Evolutionary conservation across 2,113 vertebrate species (phyloP).

Genomic region (Tetraodon nigroviridis): DNA sequence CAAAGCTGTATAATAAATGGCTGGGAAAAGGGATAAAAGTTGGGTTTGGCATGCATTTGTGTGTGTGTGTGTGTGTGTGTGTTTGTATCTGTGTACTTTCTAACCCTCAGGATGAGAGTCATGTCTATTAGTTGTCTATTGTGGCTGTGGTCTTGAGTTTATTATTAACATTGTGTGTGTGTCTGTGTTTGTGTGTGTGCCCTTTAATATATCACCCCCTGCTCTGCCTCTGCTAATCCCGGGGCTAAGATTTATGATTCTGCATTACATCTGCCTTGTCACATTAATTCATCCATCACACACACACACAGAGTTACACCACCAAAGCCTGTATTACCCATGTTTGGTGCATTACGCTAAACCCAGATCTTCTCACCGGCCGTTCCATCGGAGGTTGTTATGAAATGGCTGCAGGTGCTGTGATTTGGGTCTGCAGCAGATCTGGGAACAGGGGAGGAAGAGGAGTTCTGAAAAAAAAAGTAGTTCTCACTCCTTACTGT

Average conservation of each 20-base stretch:
- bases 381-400: slow-evolving; percentile 28
- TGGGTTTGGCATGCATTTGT: slow-evolving; percentile 21
- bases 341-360: slow-evolving; percentile 30
- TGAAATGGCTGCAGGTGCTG: slow-evolving; percentile 30
- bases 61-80: not conserved
- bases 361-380: slow-evolving; percentile 44
- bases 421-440: not conserved
- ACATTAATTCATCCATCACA: slow-evolving; percentile 71
- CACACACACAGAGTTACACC: slow-evolving; percentile 40
- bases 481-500: slow-evolving; percentile 12
- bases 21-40: slow-evolving; percentile 58
- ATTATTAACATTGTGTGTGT: slow-evolving; percentile 48
- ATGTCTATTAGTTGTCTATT: slow-evolving; percentile 62
- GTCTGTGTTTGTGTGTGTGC: slow-evolving; percentile 11
- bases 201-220: slow-evolving; percentile 57
- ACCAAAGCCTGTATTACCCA: slow-evolving; percentile 37
- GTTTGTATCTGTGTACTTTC: slow-evolving; percentile 10
- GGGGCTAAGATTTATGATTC: slow-evolving; percentile 71
- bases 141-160: slow-evolving; percentile 50
- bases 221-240: slow-evolving; percentile 50
- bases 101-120: slow-evolving; percentile 50
- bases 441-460: not conserved
- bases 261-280: slow-evolving; percentile 69
- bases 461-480: not conserved
- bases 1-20: slow-evolving; percentile 57